Percentiles rank a stretch among this genome's conserved stretches.
phyloP scores from a whole-genome alignment of 2,797 vertebrate species.

The Cyprinella venusta region DNA sequence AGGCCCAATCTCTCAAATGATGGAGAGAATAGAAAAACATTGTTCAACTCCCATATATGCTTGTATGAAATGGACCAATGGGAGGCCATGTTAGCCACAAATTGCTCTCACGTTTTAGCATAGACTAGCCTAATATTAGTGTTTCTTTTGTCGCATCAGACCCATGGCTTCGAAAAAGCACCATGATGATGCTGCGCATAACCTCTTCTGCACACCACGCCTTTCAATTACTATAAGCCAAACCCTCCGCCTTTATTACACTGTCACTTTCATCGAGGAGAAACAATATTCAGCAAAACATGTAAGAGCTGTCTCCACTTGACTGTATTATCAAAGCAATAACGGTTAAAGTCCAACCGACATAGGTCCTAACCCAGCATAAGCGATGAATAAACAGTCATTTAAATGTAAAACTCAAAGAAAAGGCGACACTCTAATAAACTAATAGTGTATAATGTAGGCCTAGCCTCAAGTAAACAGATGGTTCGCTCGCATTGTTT shows the following conservation, averaged over 20 bases:
- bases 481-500: constrained; percentile 44
- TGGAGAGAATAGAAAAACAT: not conserved
- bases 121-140: constrained; percentile 1
- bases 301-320: not conserved
- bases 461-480: constrained; percentile 44
- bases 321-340: constrained; percentile 5
- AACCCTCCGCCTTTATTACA: constrained; percentile 39
- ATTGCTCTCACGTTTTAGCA: not conserved
- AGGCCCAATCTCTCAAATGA: not conserved
- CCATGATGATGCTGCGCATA: constrained; percentile 40
- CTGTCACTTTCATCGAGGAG: constrained; percentile 8
- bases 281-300: constrained; percentile 10
- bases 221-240: constrained; percentile 51
- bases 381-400: not conserved
- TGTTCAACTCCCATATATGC: not conserved
- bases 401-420: constrained; percentile 1
- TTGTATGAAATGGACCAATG: not conserved
- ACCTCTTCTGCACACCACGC: constrained; percentile 49
- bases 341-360: not conserved
- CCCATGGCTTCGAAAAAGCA: constrained; percentile 28
- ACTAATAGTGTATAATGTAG: constrained; percentile 13
- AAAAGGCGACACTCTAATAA: constrained; percentile 4
- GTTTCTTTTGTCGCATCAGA: constrained; percentile 42
- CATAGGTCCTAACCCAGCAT: not conserved
- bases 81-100: not conserved